Base-by-base conservation (phyloP, 2,888 invertebrate genomes). In the Calliopum simillimum region DNA sequence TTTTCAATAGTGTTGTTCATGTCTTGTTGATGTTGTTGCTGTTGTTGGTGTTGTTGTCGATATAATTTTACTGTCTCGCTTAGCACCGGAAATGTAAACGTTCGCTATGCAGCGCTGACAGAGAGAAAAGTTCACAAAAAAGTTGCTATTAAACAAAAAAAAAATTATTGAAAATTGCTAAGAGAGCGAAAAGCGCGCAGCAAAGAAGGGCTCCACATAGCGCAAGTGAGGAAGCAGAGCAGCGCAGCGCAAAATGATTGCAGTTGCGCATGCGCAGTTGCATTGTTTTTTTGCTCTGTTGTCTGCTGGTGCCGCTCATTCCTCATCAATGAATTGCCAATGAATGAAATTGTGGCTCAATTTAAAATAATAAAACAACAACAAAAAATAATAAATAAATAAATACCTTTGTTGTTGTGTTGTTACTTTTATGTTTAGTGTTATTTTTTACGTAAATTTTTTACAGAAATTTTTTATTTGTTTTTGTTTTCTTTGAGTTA, bases 41-140 rank as follows among this genome's bases (percentile, higher is more conserved):
- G 19, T 62, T 63, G n/a, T 11, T 23, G 2, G 46, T 46, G 23
- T 21, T 46, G 46, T 47, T 62, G 25, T 62, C n/a, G 11, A 53
- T 59, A 41, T 59, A 59, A 59, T 59, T 58, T 59, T n/a, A 44
- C 25, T 33, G 47, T 49, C 43, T 49, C 62, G 47, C 62, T 63
- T 63, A 47, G 47, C 47, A 63, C 62, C 62, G 62, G 62, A 63
- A 63, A 63, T 63, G 62, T 49, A 25, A n/a, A 14, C n/a, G 47
- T 23, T 25, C 62, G 46, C 44, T 12, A 44, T n/a, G 44, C 12
- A 44, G 6, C n/a, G 43, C 43, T 19, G 33, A 5, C 33, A 8
- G 8, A 8, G 33, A 33, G 8, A 33, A 33, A 33, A 33, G 33
- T 33, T 33, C 33, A 33, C 33, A 33, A 33, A 33, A 33, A 33